Evolutionary conservation across 1,140 invertebrate genomes (phyloP), one percentile per base, ranked within the genome.

Genomic region (Gryon sp.): DNA sequence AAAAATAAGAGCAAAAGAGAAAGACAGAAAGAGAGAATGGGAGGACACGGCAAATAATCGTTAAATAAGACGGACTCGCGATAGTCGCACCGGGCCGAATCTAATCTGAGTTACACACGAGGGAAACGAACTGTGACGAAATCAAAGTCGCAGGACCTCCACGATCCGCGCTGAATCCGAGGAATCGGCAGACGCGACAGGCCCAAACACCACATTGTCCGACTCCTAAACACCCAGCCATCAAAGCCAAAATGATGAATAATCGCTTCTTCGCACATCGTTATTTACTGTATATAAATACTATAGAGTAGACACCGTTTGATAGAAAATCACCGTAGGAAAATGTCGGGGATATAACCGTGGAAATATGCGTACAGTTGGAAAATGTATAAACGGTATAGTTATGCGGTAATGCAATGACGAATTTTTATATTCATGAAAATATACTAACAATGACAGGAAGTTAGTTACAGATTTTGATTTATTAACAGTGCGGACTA

Each of bases 131-230:
- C 62, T 66, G 68, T 76, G 69, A 73, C 68, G 72, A 76, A 68
- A 81, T 69, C 73, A 68, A 53, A 68, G 69, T 77, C 66, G 68
- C 63, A 73, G 76, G 63, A 69, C 76, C 78, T 65, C 73, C 73
- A 69, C 63, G 70, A 57, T 75, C 63, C 57, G 57, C 57, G 40
- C 48, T 11, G 48, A 40, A 62, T 72, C 46, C 68, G 40, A 62
- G 68, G 55, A 72, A 72, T 62, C 68, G 45, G 53, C 34, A 52
- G 53, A 62, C 36, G 55, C 36, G 38, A 5, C 50, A n/a, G 69
- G 52, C 59, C 59, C 45, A 72, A 73, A 73, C 69, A 59, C 12
- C 16, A 52, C 52, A 65, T 65, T 73, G 69, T 73, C 19, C 11
- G 7, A n/a, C 45, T n/a, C 43, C 22, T 45, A 59, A 65, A 73